Evolutionary conservation across 2,113 vertebrate species (phyloP), one percentile per base, ranked within the genome.

Genomic region (Myrmophylax atrothorax): DNA sequence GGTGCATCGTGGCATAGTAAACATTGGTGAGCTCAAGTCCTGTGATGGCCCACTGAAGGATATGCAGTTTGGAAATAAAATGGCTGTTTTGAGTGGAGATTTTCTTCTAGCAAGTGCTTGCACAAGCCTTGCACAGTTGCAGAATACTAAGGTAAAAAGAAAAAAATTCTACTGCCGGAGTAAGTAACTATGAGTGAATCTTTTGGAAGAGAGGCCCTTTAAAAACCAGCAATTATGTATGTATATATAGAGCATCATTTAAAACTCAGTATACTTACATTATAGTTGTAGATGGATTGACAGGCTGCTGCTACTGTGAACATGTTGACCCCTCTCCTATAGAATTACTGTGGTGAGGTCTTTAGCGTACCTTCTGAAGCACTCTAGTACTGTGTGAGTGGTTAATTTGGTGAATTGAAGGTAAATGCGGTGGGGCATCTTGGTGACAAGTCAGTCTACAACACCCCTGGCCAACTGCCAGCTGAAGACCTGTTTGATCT

Each of bases 51-150:
- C 98, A 0, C 96, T 99, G 95, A 99, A 99, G 97, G 99, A 99
- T 97, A 99, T 99, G 99, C 97, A 99, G 78, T 99, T 99, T 98
- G 99, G 99, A 92, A 99, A 99, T 97, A 99, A 99, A 98, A 99
- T 99, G 98, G 99, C 99, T 31, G 97, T 99, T 93, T 92, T 99
- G 94, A 99, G 99, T 78, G 99, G 99, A 40, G 99, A 99, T 97
- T 99, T 99, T 96, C 98, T 99, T 84, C 97, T 99, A 42, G 99
- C 99, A 29, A 99, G 98, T 60, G 99, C 99, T 59, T 99, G 99
- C 88, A 99, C 98, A 3, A 99, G 98, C 91, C 98, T 99, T 63
- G 99, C 99, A 4, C 98, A 99, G 67, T 97, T 99, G 37, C 98
- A 99, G 96, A 99, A 99, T 96, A 99, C 99, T 33, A 99, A 99